Base-by-base conservation (phyloP, 2,888 invertebrate genomes). In the Nemotelus pantherinus region DNA sequence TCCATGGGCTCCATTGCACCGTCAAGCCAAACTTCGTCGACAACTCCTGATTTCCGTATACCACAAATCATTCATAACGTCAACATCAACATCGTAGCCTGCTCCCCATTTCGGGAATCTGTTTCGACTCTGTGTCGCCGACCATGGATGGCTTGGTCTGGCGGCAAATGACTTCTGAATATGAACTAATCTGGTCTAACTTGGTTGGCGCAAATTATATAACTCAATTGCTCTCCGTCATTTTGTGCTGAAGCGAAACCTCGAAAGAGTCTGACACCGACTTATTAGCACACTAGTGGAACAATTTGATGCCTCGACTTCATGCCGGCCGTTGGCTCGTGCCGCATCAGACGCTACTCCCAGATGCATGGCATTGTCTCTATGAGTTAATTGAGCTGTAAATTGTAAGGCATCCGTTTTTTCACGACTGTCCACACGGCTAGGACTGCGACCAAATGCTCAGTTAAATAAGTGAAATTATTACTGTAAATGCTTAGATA, bases 41-140 rank as follows among this genome's bases (percentile, higher is more conserved):
- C 25, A 55, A 9, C 43, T 45, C 10, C 41, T 9, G 53, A 74
- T 63, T 74, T 74, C 74, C 74, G 74, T 41, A 74, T 3, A 50
- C 50, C 50, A 74, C 74, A 74, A 74, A 74, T 74, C 74, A 74
- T 74, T 74, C 41, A 63, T 63, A 74, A 48, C 74, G 48, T 74
- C 48, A 60, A 41, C 39, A 47, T 50, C 60, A 25, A 25, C 7
- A 9, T 25, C 25, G 68, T 25, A 53, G 47, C n/a, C 25, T 44
- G 3, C 47, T n/a, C 3, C 65, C 65, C 45, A 47, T 45, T 45
- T 45, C 9, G 65, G 64, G 64, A n/a, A 64, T 6, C 43, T 64
- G 65, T n/a, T n/a, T 6, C 45, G 65, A 65, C 65, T 10, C 57
- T 57, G 10, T 10, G 25, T 10, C 10, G 57, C 10, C 3, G 25